phyloP scores from a whole-genome alignment of 2,888 invertebrate genomes.

The Julus scandinavius region DNA sequence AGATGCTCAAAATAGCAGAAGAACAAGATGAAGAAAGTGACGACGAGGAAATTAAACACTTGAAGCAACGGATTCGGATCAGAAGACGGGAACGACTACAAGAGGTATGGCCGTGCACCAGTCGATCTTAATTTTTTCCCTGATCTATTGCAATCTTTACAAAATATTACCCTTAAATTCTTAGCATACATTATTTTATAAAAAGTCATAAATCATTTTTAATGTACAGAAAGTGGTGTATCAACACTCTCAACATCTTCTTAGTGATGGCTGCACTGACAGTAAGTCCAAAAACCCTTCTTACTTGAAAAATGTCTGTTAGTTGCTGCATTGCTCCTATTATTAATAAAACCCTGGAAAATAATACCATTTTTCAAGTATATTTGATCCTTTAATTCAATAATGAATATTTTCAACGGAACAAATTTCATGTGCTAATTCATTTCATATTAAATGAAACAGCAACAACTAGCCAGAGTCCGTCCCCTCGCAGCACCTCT shows the following conservation, averaged over 20 bases:
- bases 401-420: too few relatives aligned
- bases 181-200: neutral
- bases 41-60: constrained; percentile 73
- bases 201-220: constrained; percentile 42
- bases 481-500: constrained; percentile 56
- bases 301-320: neutral
- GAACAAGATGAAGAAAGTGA: constrained; percentile 60
- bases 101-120: constrained; percentile 61
- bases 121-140: too few relatives aligned
- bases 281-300: constrained; percentile 62
- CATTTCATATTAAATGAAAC: constrained; percentile 39
- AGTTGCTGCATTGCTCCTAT: neutral
- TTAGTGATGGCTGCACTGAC: constrained; percentile 65
- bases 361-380: too few relatives aligned
- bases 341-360: too few relatives aligned
- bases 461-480: constrained; percentile 56
- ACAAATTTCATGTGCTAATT: too few relatives aligned
- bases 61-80: constrained; percentile 74
- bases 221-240: constrained; percentile 62
- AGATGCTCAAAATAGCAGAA: constrained; percentile 60
- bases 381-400: too few relatives aligned
- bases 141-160: neutral
- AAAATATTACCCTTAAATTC: neutral
- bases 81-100: constrained; percentile 68
- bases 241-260: constrained; percentile 62